Percentiles rank a stretch among this genome's conserved stretches.
Evolutionary conservation across 2,113 vertebrate species (phyloP).

Genomic region (Gymnogyps californianus): DNA sequence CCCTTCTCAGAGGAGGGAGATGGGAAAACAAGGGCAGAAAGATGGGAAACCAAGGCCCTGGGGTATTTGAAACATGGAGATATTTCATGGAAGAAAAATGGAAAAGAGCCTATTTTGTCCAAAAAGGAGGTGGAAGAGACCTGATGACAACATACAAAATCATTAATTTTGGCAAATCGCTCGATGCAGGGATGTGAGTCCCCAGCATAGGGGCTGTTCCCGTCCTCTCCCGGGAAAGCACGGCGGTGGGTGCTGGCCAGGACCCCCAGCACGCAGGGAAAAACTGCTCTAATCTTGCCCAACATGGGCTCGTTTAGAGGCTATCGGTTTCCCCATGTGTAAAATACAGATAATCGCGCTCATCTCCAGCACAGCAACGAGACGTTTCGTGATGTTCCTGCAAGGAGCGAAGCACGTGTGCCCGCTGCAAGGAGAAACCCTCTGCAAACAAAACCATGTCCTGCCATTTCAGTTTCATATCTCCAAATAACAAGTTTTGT

Average conservation of each 20-base stretch:
- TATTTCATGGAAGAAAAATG: not conserved
- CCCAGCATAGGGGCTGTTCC: not conserved
- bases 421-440: not conserved
- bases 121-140: not conserved
- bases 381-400: accelerated
- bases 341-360: not conserved
- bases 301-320: not conserved
- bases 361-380: not conserved
- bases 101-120: not conserved
- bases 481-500: not conserved
- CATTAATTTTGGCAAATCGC: not conserved
- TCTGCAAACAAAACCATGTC: not conserved
- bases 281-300: not conserved
- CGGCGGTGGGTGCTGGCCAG: accelerated
- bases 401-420: accelerated
- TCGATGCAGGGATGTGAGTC: accelerated
- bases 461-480: not conserved
- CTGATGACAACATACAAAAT: not conserved
- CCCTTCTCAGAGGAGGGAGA: not conserved
- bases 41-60: not conserved
- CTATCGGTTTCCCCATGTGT: accelerated
- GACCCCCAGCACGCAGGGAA: accelerated
- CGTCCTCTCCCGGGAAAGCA: not conserved
- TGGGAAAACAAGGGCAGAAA: not conserved
- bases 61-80: not conserved